Percentiles rank a stretch among this genome's conserved stretches.
These are phyloP conservation scores for Diachrysia chrysitis DNA, from an alignment of 2,888 invertebrate genomes.

Conservation along the genomic window DNA sequence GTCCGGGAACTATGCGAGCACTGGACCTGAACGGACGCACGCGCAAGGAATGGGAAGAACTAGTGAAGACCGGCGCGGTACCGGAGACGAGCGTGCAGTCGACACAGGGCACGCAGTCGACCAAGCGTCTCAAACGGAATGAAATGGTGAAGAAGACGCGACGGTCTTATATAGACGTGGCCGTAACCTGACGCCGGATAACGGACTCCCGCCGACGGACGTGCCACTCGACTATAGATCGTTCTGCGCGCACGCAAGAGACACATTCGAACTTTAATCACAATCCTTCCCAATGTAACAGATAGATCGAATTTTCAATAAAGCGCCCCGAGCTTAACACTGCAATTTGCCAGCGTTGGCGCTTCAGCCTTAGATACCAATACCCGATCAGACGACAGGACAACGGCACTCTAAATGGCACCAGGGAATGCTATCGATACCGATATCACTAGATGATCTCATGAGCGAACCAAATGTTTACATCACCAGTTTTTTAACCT, in stretches of 20 bases:
- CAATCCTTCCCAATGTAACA: slow-evolving; percentile 78
- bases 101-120: slow-evolving; percentile 74
- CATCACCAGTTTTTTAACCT: neutral
- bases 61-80: slow-evolving; percentile 72
- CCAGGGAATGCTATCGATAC: slow-evolving; percentile 54
- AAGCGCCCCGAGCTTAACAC: slow-evolving; percentile 84
- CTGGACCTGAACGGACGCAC: slow-evolving; percentile 75
- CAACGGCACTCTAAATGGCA: slow-evolving; percentile 80
- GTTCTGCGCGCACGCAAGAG: slow-evolving; percentile 71
- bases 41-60: slow-evolving; percentile 65
- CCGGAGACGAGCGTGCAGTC: slow-evolving; percentile 70
- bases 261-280: slow-evolving; percentile 65
- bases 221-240: slow-evolving; percentile 72
- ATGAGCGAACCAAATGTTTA: slow-evolving; percentile 10
- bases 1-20: slow-evolving; percentile 79
- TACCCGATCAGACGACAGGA: slow-evolving; percentile 74
- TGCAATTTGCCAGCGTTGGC: slow-evolving; percentile 83
- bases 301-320: slow-evolving; percentile 88
- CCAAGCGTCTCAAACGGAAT: slow-evolving; percentile 87
- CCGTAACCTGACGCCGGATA: slow-evolving; percentile 89
- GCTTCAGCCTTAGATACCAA: slow-evolving; percentile 70
- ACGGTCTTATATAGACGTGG: slow-evolving; percentile 88
- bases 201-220: slow-evolving; percentile 79
- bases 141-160: slow-evolving; percentile 89
- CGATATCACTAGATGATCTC: slow-evolving; percentile 41